Evolutionary conservation across 2,113 vertebrate genomes (phyloP).

Genomic region (Pandion haliaetus): DNA sequence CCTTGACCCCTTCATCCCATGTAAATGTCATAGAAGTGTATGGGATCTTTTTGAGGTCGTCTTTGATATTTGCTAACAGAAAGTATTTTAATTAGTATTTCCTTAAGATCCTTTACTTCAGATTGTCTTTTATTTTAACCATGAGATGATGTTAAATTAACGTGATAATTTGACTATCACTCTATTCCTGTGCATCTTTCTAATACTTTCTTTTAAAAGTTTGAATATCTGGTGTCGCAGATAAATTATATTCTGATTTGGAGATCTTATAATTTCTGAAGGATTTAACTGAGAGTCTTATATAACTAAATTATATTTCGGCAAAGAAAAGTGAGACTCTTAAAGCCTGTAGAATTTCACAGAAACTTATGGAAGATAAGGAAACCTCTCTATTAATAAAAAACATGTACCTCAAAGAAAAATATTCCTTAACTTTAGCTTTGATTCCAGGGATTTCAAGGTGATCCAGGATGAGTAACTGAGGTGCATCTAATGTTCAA

Average conservation of each 20-base stretch:
- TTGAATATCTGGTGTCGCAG: neutral
- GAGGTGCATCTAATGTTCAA: neutral
- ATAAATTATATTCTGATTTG: neutral
- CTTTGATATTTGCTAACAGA: neutral
- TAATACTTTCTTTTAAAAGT: neutral
- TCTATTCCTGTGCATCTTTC: neutral
- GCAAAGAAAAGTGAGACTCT: neutral
- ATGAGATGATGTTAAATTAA: neutral
- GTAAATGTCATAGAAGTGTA: neutral
- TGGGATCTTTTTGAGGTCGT: neutral
- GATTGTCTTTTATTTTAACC: neutral
- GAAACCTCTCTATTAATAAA: neutral
- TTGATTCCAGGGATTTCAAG: neutral
- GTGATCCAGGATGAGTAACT: neutral
- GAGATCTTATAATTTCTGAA: neutral
- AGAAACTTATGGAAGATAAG: neutral
- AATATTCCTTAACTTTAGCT: neutral
- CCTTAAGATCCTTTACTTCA: neutral
- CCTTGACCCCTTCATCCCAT: neutral
- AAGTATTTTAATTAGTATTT: neutral
- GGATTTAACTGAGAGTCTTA: neutral
- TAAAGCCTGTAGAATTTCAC: neutral
- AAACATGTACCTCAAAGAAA: neutral
- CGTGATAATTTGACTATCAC: neutral
- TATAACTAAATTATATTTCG: neutral